phyloP scores from a whole-genome alignment of 2,888 invertebrate species.

The Caenorhabditis doughertyi region DNA sequence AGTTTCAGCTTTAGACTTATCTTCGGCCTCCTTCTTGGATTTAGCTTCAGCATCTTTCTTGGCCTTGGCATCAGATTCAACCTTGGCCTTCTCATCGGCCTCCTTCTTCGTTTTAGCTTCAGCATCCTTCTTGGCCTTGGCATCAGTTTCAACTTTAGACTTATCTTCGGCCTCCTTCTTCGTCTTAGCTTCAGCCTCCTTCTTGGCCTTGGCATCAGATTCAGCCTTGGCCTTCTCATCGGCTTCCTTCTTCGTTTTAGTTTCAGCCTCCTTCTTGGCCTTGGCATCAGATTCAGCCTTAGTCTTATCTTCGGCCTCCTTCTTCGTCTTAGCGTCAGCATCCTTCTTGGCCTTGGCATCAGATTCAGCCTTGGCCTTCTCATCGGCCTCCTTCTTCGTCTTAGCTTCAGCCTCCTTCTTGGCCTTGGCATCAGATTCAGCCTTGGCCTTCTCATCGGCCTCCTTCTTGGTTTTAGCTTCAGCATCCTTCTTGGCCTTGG shows the following conservation, averaged over 20 bases:
- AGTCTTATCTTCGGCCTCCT: conserved; percentile 14
- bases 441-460: conserved; percentile 13
- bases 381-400: conserved; percentile 26
- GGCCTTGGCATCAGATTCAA: background rate
- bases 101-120: conserved; percentile 11
- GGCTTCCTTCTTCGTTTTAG: conserved; percentile 30
- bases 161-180: conserved; percentile 37
- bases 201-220: conserved; percentile 18
- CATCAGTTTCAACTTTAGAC: background rate
- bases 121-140: background rate
- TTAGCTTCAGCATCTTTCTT: background rate
- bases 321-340: conserved; percentile 26
- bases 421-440: conserved; percentile 13
- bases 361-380: conserved; percentile 1
- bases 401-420: conserved; percentile 33
- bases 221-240: conserved; percentile 41
- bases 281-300: conserved; percentile 33
- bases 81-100: background rate
- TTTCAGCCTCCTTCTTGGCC: conserved; percentile 45
- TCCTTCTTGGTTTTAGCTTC: conserved; percentile 39
- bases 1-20: conserved; percentile 31
- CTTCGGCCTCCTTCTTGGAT: conserved; percentile 40
- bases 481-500: conserved; percentile 44
- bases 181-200: conserved; percentile 32
- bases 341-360: conserved; percentile 44